These are phyloP conservation scores for Lipophrys pholis DNA, from an alignment of 2,113 vertebrate genomes.

Conservation along the genomic window DNA sequence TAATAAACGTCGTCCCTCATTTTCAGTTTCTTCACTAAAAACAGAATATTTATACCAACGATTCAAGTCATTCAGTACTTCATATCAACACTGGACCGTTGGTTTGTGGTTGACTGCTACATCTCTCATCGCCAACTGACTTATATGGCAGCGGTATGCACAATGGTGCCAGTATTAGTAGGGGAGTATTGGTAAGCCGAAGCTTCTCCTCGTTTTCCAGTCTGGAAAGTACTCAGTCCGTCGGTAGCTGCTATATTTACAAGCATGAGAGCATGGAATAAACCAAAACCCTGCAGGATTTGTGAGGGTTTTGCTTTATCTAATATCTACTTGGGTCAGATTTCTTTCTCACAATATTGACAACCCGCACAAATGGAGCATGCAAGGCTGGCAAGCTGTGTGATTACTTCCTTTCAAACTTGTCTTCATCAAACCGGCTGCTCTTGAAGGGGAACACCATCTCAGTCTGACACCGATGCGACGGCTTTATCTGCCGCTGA, in stretches of 20 bases:
- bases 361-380: constrained; percentile 15
- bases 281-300: constrained; percentile 37
- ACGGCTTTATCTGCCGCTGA: constrained; percentile 41
- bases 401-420: constrained; percentile 30
- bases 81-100: constrained; percentile 5
- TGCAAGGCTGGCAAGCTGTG: not conserved
- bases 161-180: constrained; percentile 34
- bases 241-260: constrained; percentile 55
- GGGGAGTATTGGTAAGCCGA: constrained; percentile 28
- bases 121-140: constrained; percentile 42
- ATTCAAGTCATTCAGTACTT: constrained; percentile 1
- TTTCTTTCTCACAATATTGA: constrained; percentile 36
- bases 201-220: constrained; percentile 40
- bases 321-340: constrained; percentile 29
- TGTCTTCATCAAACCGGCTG: constrained; percentile 17
- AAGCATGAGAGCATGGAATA: constrained; percentile 50
- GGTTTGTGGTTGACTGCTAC: constrained; percentile 31
- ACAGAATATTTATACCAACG: constrained; percentile 4
- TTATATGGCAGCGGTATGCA: constrained; percentile 26
- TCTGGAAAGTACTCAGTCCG: constrained; percentile 31
- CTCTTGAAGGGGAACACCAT: constrained; percentile 16
- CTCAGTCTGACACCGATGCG: constrained; percentile 33
- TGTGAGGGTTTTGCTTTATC: constrained; percentile 24
- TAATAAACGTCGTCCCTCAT: constrained; percentile 9
- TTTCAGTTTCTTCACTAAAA: not conserved